These are phyloP conservation scores for Campylomormyrus numenius DNA, from an alignment of 2,113 vertebrate species.

Conservation along the genomic window DNA sequence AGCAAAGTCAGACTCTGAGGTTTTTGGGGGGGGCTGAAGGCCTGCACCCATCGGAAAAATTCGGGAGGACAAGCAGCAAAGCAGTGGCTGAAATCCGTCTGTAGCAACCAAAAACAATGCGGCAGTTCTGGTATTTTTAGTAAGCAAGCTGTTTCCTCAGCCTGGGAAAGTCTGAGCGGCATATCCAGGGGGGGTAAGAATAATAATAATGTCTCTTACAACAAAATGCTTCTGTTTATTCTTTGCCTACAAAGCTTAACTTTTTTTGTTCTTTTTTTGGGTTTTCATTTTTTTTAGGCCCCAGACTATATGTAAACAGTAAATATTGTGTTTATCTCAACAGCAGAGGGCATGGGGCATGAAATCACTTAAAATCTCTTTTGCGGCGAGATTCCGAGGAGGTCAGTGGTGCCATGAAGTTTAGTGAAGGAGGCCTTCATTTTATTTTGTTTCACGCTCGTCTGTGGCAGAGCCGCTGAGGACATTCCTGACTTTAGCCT, in stretches of 20 bases:
- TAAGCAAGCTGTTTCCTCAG: slow-evolving; percentile 13
- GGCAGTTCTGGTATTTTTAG: slow-evolving; percentile 20
- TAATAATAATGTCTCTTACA: slow-evolving; percentile 8
- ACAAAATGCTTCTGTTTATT: slow-evolving; percentile 15
- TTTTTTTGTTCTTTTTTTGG: not conserved
- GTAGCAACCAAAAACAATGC: slow-evolving; percentile 16
- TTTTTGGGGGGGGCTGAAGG: not conserved
- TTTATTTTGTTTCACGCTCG: slow-evolving; percentile 10
- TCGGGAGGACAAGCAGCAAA: not conserved
- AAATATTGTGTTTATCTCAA: not conserved
- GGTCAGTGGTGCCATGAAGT: not conserved
- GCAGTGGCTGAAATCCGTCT: slow-evolving; percentile 10
- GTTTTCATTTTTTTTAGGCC: not conserved
- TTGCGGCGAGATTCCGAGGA: not conserved
- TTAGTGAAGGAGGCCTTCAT: not conserved
- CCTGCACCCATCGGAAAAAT: not conserved
- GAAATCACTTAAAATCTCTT: not conserved
- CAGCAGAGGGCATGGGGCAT: not conserved
- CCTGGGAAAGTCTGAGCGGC: slow-evolving; percentile 14
- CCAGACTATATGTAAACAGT: not conserved
- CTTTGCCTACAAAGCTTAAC: not conserved
- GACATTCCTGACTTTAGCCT: slow-evolving; percentile 30
- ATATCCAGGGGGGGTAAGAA: slow-evolving; percentile 9
- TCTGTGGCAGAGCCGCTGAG: not conserved
- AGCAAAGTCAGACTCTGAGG: not conserved